Percentiles rank a stretch among this genome's conserved stretches.
phyloP scores from a whole-genome alignment of 2,888 invertebrate genomes.

The Pedicia rivosa region DNA sequence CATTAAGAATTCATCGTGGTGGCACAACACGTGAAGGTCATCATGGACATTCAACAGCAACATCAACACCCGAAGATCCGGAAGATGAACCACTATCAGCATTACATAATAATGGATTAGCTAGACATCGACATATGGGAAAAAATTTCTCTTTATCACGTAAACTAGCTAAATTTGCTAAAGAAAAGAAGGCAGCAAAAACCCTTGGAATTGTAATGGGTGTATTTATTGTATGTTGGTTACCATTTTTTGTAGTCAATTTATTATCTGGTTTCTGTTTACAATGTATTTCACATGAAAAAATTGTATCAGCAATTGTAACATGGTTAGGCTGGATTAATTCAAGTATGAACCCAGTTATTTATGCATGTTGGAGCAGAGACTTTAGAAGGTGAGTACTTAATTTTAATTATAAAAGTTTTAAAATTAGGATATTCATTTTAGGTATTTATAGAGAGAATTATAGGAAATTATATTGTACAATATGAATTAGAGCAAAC shows the following conservation, averaged over 20 bases:
- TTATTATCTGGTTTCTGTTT: constrained; percentile 79
- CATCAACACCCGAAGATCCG: constrained; percentile 48
- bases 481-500: too few species aligned
- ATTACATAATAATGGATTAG: constrained; percentile 59
- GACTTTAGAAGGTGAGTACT: constrained; percentile 75
- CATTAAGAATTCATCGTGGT: constrained; percentile 85
- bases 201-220: constrained; percentile 95
- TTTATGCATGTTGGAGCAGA: constrained; percentile 96
- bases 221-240: constrained; percentile 92
- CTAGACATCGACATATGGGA: constrained; percentile 52
- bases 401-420: constrained; percentile 1
- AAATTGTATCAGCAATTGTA: constrained; percentile 73
- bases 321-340: constrained; percentile 95
- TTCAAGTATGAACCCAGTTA: constrained; percentile 93
- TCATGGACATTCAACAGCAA: constrained; percentile 26
- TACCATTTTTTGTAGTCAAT: constrained; percentile 94
- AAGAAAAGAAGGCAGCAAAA: constrained; percentile 95
- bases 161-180: constrained; percentile 88
- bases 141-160: constrained; percentile 88
- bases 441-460: too few species aligned
- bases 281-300: constrained; percentile 74
- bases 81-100: constrained; percentile 56
- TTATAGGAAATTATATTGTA: too few species aligned
- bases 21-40: constrained; percentile 51
- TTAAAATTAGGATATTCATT: too few species aligned